Conservation (phyloP, 2,888 invertebrate genomes). For the Tryphoninae sp. region DNA sequence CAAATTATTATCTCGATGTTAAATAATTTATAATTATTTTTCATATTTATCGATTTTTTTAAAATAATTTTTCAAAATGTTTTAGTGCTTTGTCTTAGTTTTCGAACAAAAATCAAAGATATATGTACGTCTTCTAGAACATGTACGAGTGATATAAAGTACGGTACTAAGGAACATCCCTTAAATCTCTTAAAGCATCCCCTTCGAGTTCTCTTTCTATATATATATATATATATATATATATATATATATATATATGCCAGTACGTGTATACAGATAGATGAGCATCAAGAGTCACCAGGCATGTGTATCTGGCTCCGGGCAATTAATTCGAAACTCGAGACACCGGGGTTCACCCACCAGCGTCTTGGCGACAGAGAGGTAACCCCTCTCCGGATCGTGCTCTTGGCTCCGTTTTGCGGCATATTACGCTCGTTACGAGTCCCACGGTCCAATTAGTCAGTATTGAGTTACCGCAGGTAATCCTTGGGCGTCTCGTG, state of each 20-base stretch:
- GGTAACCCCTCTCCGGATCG: conserved; percentile 15
- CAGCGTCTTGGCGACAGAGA: conserved; percentile 42
- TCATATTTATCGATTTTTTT: no score
- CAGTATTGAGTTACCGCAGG: conserved; percentile 73
- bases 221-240: conserved; percentile 1
- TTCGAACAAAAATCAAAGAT: neutral
- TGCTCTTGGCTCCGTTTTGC: conserved; percentile 62
- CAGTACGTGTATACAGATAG: neutral
- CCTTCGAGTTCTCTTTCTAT: neutral
- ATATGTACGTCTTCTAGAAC: neutral
- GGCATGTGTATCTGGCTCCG: conserved; percentile 38
- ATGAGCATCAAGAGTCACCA: conserved; percentile 20
- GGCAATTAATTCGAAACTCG: conserved; percentile 57
- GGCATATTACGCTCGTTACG: conserved; percentile 71
- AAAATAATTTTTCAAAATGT: no score
- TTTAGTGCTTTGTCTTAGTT: neutral
- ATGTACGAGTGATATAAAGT: conserved; percentile 4
- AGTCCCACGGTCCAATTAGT: conserved; percentile 73
- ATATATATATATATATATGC: neutral
- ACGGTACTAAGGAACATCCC: conserved; percentile 18
- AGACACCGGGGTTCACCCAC: conserved; percentile 38
- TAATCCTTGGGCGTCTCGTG: conserved; percentile 67
- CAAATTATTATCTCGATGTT: no score
- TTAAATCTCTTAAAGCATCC: conserved; percentile 19
- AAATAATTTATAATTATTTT: no score